Percentiles rank a stretch among this genome's conserved stretches.
Evolutionary conservation across 2,113 vertebrate genomes (phyloP).

Genomic region (Embiotoca jacksoni): DNA sequence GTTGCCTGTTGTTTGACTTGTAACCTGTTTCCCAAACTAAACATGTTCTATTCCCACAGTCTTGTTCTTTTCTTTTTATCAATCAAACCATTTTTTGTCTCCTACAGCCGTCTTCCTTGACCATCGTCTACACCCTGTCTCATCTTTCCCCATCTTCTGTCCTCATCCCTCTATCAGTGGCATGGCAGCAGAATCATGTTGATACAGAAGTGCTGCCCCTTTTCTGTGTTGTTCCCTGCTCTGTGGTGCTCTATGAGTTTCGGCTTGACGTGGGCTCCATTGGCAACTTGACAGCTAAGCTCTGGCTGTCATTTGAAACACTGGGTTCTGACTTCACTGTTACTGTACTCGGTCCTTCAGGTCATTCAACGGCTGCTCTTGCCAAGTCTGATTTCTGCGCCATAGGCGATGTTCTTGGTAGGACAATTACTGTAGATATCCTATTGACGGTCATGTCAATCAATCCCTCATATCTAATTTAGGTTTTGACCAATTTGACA

Average conservation of each 20-base stretch:
- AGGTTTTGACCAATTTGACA: constrained; percentile 19
- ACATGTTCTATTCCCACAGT: constrained; percentile 1
- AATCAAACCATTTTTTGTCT: neutral
- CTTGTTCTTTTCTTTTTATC: neutral
- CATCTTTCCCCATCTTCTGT: constrained; percentile 19
- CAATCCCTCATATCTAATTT: constrained; percentile 8
- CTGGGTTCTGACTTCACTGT: constrained; percentile 13
- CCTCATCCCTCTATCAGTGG: constrained; percentile 34
- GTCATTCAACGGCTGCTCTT: constrained; percentile 18
- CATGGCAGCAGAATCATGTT: constrained; percentile 52
- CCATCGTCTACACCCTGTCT: constrained; percentile 2
- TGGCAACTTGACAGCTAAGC: constrained; percentile 58
- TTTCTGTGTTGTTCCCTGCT: constrained; percentile 29
- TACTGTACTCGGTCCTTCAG: neutral
- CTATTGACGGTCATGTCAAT: neutral
- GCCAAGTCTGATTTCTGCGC: constrained; percentile 20
- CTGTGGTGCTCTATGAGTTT: constrained; percentile 20
- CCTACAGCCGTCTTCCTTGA: constrained; percentile 5
- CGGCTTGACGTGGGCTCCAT: constrained; percentile 27
- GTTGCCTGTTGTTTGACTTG: constrained; percentile 18
- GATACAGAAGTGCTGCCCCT: constrained; percentile 28
- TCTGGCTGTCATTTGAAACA: constrained; percentile 49
- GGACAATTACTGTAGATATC: constrained; percentile 12
- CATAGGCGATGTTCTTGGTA: constrained; percentile 3
- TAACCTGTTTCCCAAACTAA: constrained; percentile 11